Base-by-base conservation (phyloP, 2,888 invertebrate genomes). In the Rhogogaster chlorosoma region DNA sequence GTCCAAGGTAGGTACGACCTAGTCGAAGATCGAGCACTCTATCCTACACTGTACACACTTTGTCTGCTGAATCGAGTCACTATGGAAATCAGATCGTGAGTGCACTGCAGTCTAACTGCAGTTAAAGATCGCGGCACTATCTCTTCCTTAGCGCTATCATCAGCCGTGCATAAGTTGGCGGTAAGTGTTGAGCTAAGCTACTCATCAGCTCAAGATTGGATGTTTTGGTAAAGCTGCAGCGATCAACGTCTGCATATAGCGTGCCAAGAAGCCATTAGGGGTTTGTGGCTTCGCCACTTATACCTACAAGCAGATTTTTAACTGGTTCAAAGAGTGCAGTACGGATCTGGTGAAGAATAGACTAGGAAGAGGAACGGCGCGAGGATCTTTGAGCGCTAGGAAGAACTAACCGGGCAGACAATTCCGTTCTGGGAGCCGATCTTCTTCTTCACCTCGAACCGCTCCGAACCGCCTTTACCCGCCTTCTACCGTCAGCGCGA, bases 401-500 rank as follows among this genome's bases (percentile, higher is more conserved):
- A 87, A 85, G 86, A 87, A 85, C 87, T 85, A 88, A 87, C 86
- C 87, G 86, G 84, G 85, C 85, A 85, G 86, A 89, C 87, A 87
- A 89, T 89, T 89, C 88, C 86, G 87, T 89, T 88, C 87, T 86
- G 78, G 73, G 85, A 67, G 53, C 77, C 77, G 77, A 77, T 77
- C 84, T 77, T 84, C 57, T 45, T 77, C 64, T 75, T 84, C 64
- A 32, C 84, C 70, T 53, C 26, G 64, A 85, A 86, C 86, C 84
- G 86, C 86, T 85, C 85, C 64, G 80, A 85, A 77, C 86, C 85
- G 85, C 85, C 85, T 85, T 86, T 64, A 73, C 83, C 84, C 67
- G 84, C 83, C 84, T 85, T 85, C 87, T 87, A 87, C 85, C 87
- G 88, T 88, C 89, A 89, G 87, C 88, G 88, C 88, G 89, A 89